Evolutionary conservation across 2,888 invertebrate species (phyloP).

Genomic region (Onchidella celtica): DNA sequence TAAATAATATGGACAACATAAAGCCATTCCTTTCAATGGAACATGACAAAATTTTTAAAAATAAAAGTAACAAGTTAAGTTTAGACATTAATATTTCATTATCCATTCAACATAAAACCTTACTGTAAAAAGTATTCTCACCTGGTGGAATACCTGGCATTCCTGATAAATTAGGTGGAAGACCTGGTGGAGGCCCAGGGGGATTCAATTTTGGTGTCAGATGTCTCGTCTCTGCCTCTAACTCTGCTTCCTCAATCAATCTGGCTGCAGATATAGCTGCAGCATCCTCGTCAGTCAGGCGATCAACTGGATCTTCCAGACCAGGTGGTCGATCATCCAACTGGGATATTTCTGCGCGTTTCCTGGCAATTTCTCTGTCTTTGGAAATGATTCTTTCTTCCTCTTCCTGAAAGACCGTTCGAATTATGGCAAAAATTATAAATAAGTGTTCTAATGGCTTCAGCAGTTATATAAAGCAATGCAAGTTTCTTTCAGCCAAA

Average conservation of each 20-base stretch:
- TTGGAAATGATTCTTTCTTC: conserved; percentile 47
- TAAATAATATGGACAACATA: too few relatives aligned
- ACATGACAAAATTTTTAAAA: too few relatives aligned
- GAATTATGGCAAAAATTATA: background rate
- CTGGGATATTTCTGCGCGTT: conserved; percentile 52
- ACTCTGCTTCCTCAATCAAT: conserved; percentile 48
- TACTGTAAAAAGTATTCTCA: too few relatives aligned
- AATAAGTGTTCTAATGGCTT: background rate
- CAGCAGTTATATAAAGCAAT: background rate
- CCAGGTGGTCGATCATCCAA: conserved; percentile 54
- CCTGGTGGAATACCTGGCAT: conserved; percentile 67
- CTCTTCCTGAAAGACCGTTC: conserved; percentile 34
- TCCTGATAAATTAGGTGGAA: conserved; percentile 69
- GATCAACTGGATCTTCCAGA: conserved; percentile 47
- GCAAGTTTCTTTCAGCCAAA: too few relatives aligned
- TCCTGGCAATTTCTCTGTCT: conserved; percentile 57
- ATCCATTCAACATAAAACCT: too few relatives aligned
- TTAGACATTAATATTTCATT: too few relatives aligned
- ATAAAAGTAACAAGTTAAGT: too few relatives aligned
- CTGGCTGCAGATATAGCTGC: conserved; percentile 38
- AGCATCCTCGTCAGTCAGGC: conserved; percentile 50
- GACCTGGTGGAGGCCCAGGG: conserved; percentile 67
- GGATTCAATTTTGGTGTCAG: conserved; percentile 71
- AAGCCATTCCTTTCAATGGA: too few relatives aligned
- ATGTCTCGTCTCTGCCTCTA: conserved; percentile 48